Conservation (phyloP, 2,797 vertebrate species). For the Psittacula echo region DNA sequence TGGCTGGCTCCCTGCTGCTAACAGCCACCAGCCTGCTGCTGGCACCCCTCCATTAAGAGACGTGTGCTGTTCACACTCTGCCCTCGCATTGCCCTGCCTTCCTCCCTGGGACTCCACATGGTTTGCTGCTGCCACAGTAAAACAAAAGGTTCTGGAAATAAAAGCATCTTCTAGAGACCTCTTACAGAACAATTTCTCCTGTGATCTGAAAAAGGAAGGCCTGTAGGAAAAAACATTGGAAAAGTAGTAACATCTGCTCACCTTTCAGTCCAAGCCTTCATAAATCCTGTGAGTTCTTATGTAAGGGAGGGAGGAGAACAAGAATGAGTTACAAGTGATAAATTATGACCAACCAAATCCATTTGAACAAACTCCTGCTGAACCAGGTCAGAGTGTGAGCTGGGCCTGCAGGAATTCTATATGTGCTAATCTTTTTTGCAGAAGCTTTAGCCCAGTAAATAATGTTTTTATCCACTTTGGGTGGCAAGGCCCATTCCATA, state of each 20-base stretch:
- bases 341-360: neutral
- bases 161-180: neutral
- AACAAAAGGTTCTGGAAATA: neutral
- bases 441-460: neutral
- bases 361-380: neutral
- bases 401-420: neutral
- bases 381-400: neutral
- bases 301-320: neutral
- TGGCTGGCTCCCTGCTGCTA: neutral
- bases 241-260: neutral
- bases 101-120: neutral
- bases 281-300: neutral
- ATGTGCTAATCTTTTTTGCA: neutral
- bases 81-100: neutral
- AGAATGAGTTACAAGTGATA: neutral
- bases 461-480: neutral
- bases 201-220: neutral
- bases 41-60: neutral
- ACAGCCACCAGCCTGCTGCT: neutral
- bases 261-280: neutral
- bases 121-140: neutral
- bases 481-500: neutral
- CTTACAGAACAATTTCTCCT: neutral
- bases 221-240: neutral
- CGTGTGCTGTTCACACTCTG: neutral